phyloP scores from a whole-genome alignment of 2,113 vertebrate species.

The Indicator indicator region DNA sequence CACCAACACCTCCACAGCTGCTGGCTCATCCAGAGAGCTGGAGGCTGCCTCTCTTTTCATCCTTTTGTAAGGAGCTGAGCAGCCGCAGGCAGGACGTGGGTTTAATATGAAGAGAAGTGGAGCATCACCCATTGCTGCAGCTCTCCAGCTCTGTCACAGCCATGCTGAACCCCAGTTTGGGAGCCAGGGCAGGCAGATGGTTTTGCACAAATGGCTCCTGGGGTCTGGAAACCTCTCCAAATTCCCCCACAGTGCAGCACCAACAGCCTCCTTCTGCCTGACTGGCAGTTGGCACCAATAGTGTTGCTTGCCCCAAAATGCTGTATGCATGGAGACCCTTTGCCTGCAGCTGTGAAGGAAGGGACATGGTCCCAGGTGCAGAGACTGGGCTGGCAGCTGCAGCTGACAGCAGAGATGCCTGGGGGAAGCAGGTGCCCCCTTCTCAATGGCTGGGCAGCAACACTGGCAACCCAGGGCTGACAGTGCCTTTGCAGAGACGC shows the following conservation, averaged over 20 bases:
- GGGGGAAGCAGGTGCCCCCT: conserved; percentile 10
- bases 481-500: not conserved
- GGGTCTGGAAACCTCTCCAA: not conserved
- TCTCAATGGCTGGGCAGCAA: not conserved
- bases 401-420: not conserved
- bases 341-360: not conserved
- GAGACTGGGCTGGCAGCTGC: not conserved
- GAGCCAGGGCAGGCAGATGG: not conserved
- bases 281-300: not conserved
- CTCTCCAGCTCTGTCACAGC: not conserved
- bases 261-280: not conserved
- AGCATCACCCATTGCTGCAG: accelerated
- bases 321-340: not conserved
- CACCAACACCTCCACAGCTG: not conserved
- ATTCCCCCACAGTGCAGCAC: accelerated
- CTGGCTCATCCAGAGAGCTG: accelerated
- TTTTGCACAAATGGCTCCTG: not conserved
- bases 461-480: not conserved
- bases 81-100: accelerated
- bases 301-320: accelerated
- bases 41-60: not conserved
- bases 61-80: not conserved
- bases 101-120: not conserved
- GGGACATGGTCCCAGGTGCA: accelerated
- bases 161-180: accelerated